Evolutionary conservation across 1,140 invertebrate species (phyloP), one percentile per base, ranked within the genome.

Genomic region (Drosophila sproati): DNA sequence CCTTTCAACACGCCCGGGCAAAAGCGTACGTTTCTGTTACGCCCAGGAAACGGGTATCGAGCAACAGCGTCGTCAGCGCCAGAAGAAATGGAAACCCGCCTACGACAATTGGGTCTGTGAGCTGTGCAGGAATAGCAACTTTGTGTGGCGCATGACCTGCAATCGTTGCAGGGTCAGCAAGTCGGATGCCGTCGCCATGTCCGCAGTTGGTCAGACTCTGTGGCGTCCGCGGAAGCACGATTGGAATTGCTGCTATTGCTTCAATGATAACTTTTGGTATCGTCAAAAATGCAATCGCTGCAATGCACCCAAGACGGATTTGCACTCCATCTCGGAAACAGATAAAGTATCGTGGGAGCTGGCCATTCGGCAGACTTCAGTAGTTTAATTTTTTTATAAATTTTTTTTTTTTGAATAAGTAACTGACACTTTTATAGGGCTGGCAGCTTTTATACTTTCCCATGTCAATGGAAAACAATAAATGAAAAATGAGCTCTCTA

Each of bases 201-300:
- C n/a, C 3, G 28, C 10, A 5, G 1, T 6, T 8, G 41, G 47
- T 2, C 37, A 45, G 29, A 20, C 5, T 5, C 6, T 37, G 28
- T 69, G 69, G 59, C 64, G 66, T 34, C 66, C 64, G 0, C 51
- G 56, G 3, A 81, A 52, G 37, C 47, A 45, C 5, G 85, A 89
- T 29, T 88, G 85, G 85, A 48, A 56, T 0, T 88, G 85, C 3
- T 59, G 43, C 0, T 66, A 64, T 32, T 88, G 85, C 45, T 81
- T 74, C 12, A 88, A 88, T 39, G 7, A 64, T 12, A 88, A 88
- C 28, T 88, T 85, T 29, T 89, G 85, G 86, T 81, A 88, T 45
- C 74, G 85, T 31, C 41, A 64, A 48, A 81, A 76, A 34, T 88
- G 85, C 61, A 88, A 88, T 61, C 80, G 86, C 2, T 88, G 85